phyloP scores from a whole-genome alignment of 2,888 invertebrate genomes.

The Emmelina monodactyla region DNA sequence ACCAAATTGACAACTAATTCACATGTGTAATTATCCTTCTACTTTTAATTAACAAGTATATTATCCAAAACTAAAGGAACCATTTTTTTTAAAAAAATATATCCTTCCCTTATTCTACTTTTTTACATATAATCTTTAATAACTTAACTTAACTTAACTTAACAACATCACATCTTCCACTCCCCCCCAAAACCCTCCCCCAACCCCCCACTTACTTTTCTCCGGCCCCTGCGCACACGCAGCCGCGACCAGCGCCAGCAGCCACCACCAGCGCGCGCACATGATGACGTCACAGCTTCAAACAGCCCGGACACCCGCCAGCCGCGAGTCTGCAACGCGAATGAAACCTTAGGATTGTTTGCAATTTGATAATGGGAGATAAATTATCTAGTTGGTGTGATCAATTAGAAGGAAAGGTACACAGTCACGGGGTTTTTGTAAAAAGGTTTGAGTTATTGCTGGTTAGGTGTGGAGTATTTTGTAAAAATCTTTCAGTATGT shows the following conservation, averaged over 20 bases:
- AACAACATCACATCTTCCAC: no score
- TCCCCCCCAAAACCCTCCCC: no score
- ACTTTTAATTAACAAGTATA: no score
- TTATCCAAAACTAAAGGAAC: no score
- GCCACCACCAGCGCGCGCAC: background rate
- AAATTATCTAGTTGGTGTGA: conserved; percentile 39
- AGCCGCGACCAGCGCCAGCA: conserved; percentile 21
- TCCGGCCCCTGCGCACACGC: conserved; percentile 33
- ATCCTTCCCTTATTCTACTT: no score
- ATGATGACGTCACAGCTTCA: conserved; percentile 10
- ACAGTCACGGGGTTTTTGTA: conserved; percentile 41
- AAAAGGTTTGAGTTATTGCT: conserved; percentile 9
- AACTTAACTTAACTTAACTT: no score
- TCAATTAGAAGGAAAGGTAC: conserved; percentile 55
- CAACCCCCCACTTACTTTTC: conserved; percentile 43
- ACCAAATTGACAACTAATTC: no score
- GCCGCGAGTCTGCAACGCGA: background rate
- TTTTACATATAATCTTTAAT: no score
- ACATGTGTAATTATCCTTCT: no score
- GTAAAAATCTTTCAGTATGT: no score
- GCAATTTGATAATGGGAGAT: conserved; percentile 33
- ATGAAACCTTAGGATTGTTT: conserved; percentile 13
- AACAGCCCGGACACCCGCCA: conserved; percentile 10
- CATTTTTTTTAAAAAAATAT: no score
- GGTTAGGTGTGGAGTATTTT: conserved; percentile 15